A percentile compares a stretch with the other conserved stretches of the same genome.
Conservation (phyloP, 2,797 vertebrate genomes). For the Pseudochirops corinnae region DNA sequence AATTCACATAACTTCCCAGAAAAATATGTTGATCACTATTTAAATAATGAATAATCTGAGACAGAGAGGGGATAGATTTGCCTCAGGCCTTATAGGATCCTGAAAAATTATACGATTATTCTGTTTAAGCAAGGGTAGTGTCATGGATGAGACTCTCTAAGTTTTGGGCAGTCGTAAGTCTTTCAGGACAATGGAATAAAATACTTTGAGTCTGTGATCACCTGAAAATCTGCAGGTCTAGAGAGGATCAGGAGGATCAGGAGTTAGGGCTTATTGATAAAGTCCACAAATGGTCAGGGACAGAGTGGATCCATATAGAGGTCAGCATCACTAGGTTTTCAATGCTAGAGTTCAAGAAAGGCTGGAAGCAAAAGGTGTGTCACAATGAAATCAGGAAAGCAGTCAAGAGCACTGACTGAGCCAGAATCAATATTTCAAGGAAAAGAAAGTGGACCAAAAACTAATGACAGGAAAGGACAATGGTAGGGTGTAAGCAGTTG, state of each 20-base stretch:
- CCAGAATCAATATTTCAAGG: neutral
- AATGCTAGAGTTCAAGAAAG: neutral
- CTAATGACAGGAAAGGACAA: neutral
- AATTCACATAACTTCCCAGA: constrained; percentile 68
- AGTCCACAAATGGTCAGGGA: neutral
- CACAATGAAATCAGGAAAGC: neutral
- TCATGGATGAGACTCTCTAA: neutral
- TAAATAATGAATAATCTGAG: constrained; percentile 43
- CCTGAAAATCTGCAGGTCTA: neutral
- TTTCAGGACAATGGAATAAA: neutral
- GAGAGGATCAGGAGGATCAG: neutral
- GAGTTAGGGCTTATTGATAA: no score
- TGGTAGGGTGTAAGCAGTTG: neutral
- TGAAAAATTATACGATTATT: neutral
- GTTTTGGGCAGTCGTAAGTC: neutral
- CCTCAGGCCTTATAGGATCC: neutral
- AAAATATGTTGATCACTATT: constrained; percentile 58
- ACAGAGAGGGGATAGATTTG: constrained; percentile 42
- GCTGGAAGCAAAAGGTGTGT: neutral
- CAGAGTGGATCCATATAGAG: neutral
- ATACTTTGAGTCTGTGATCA: neutral
- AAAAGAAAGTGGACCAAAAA: neutral
- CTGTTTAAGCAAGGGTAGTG: neutral
- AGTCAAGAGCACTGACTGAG: neutral
- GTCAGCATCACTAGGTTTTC: neutral